Evolutionary conservation across 2,113 vertebrate species (phyloP), one percentile per base, ranked within the genome.

Genomic region (Notothenia coriiceps): DNA sequence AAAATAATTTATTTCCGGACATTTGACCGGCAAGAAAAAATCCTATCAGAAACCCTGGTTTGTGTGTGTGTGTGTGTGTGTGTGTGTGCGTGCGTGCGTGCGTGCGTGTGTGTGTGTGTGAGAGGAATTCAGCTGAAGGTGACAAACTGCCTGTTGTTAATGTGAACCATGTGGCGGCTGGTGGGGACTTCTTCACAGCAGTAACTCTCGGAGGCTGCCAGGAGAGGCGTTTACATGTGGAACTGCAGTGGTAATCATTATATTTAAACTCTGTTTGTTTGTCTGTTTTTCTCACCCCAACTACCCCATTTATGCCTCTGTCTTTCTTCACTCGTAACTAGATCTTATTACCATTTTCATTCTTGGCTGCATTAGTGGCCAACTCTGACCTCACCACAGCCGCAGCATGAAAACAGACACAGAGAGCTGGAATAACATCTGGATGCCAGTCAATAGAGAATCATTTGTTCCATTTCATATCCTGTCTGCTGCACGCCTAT

Each of bases 331-430:
- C 74, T 79, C 56, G 18, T 15, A 57, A 56, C 74, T 79, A 78
- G 25, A 77, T 60, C 47, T 22, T 72, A 83, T 73, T 66, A 55
- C 15, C 33, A 0, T 59, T 73, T 81, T 79, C 47, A 81, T 29
- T 88, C 59, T 87, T 51, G 59, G 64, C 52, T 60, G 63, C 43
- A 51, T 57, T 46, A 43, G 29, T 3, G 70, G 82, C 91, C 91
- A 90, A 93, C 77, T 77, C 85, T 94, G 91, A 94, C 77, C 91
- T 94, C 92, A 92, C 70, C 75, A 72, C 77, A 85, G 79, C 70
- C 70, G 73, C 80, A 84, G 77, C 77, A 90, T 71, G 80, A 79
- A 81, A 84, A 89, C 79, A 87, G 74, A 84, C 43, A 33, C 25
- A 68, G 40, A 33, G 63, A 78, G 51, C 57, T 80, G 74, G 65